A percentile compares a stretch with the other conserved stretches of the same genome.
Conservation (phyloP, 1,140 invertebrate species). For the Brachionus calyciflorus region DNA sequence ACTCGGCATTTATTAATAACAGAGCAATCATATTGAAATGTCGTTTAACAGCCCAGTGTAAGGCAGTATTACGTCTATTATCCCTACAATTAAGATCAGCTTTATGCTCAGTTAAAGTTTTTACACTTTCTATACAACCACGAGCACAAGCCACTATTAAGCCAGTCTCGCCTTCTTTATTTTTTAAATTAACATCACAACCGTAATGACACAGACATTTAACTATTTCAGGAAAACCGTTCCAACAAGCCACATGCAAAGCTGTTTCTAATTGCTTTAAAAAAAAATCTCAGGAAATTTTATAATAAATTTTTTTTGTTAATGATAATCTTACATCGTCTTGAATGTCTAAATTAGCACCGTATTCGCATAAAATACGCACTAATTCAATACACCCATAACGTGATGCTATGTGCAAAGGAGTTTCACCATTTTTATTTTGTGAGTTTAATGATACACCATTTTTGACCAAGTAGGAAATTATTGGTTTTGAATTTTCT, state of each 20-base stretch:
- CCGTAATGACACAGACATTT: constrained; percentile 48
- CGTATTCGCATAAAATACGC: constrained; percentile 59
- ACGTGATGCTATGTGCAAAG: constrained; percentile 65
- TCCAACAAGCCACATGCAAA: constrained; percentile 65
- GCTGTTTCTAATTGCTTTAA: constrained; percentile 64
- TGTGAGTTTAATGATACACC: background rate
- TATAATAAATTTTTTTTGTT: constrained; percentile 28
- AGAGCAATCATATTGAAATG: constrained; percentile 73
- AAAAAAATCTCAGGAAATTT: background rate
- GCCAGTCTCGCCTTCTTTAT: constrained; percentile 60
- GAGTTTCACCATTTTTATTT: constrained; percentile 62
- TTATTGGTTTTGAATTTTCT: background rate
- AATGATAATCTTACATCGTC: constrained; percentile 62
- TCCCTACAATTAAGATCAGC: constrained; percentile 68
- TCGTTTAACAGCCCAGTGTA: constrained; percentile 67
- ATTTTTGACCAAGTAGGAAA: constrained; percentile 25
- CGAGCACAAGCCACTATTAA: constrained; percentile 64
- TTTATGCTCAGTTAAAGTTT: constrained; percentile 76
- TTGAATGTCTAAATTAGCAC: constrained; percentile 61
- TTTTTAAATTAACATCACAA: constrained; percentile 28
- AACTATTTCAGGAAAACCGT: constrained; percentile 63
- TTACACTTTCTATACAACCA: constrained; percentile 69
- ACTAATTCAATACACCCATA: constrained; percentile 64
- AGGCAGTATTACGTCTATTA: constrained; percentile 68
- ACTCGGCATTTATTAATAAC: constrained; percentile 85